phyloP scores from a whole-genome alignment of 2,888 invertebrate species.

The Tetheella fluctuosa region DNA sequence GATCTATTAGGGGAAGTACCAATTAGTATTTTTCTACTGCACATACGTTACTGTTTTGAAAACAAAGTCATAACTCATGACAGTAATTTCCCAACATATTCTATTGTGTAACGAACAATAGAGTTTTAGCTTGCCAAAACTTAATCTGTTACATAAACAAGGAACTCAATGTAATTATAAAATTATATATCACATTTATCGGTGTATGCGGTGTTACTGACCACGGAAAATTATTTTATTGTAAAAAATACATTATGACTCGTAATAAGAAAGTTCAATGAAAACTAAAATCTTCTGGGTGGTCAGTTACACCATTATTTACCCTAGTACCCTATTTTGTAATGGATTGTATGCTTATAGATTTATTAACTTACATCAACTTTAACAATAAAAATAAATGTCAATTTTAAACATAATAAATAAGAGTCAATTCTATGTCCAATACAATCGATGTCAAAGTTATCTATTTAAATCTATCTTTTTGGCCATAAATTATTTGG shows the following conservation, averaged over 20 bases:
- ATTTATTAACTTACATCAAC: background rate
- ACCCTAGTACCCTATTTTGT: background rate
- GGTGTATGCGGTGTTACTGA: background rate
- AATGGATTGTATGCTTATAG: background rate
- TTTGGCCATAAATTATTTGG: background rate
- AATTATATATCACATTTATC: slow-evolving; percentile 13
- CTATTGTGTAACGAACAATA: slow-evolving; percentile 8
- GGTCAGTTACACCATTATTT: background rate
- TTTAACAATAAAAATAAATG: slow-evolving; percentile 5
- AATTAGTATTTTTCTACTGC: background rate
- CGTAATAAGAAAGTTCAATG: background rate
- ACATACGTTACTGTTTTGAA: background rate
- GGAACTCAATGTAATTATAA: slow-evolving; percentile 14
- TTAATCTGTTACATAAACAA: slow-evolving; percentile 14
- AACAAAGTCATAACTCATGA: background rate
- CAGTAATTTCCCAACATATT: background rate
- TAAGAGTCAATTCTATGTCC: background rate
- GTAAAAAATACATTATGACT: background rate
- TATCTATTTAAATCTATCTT: background rate
- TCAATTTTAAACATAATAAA: background rate
- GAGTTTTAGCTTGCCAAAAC: background rate
- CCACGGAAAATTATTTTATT: background rate
- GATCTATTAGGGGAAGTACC: background rate
- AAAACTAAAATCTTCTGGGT: background rate
- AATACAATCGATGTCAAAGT: background rate